Base-by-base conservation (phyloP, 2,888 invertebrate species). In the Taphrorychus bicolor region DNA sequence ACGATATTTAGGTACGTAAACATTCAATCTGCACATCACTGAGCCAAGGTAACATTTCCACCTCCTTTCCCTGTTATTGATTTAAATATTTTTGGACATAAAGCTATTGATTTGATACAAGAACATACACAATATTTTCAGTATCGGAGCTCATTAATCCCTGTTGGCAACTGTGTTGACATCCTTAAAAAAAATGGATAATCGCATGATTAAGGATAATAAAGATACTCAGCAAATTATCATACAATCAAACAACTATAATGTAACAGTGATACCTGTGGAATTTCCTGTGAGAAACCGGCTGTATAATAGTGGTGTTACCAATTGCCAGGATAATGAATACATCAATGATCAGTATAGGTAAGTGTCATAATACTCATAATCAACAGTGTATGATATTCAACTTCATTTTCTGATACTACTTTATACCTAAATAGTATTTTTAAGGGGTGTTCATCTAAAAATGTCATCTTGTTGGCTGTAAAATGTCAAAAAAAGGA, bases 271-370 rank as follows among this genome's bases (percentile, higher is more conserved):
- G 9, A 77, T 79, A 59, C 78, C 79, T 52, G 76, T 80, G 4
- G 80, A 80, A 59, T 80, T 76, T 71, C 72, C 77, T 21, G 53
- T 60, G 24, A 71, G 75, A 23, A 76, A 73, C 66, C 72, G 79
- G 22, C 70, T 71, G 18, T 79, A 77, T 65, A 75, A n/a, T n/a
- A n/a, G n/a, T n/a, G n/a, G n/a, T n/a, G n/a, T n/a, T n/a, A n/a
- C n/a, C n/a, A 72, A 32, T 70, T 74, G 23, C 18, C 78, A 78
- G 66, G 75, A 77, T 65, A 54, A 75, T 16, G 80, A 80, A 51
- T 80, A 77, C 69, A 71, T 78, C 22, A 76, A 76, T 21, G 80
- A 81, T 58, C 78, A 78, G 66, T 81, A 78, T 66, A 77, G 78
- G 80, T 79, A 74, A 73, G 61, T n/a, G n/a, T n/a, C n/a, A n/a